These are phyloP conservation scores for Cromileptes altivelis DNA, from an alignment of 2,113 vertebrate genomes.

Conservation along the genomic window DNA sequence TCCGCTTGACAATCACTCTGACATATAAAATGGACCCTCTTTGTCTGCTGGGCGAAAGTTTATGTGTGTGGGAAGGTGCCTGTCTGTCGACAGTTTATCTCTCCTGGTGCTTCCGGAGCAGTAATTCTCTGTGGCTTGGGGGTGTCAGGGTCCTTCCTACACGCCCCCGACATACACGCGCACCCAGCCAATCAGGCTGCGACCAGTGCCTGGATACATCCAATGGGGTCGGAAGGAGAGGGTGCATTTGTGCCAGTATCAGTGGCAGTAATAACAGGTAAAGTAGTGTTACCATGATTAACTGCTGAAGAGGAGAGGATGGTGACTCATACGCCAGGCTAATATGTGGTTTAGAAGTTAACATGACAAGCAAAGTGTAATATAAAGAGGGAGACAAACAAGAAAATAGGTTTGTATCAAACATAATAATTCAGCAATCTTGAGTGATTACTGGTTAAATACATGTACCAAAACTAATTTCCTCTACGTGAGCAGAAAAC, in stretches of 20 bases:
- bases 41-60: slow-evolving; percentile 62
- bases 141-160: slow-evolving; percentile 39
- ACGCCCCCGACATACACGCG: slow-evolving; percentile 12
- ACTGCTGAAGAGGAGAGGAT: slow-evolving; percentile 49
- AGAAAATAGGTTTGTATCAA: neutral
- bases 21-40: slow-evolving; percentile 53
- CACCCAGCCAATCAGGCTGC: slow-evolving; percentile 18
- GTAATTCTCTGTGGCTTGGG: slow-evolving; percentile 60
- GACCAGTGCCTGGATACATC: slow-evolving; percentile 1
- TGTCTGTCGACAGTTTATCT: slow-evolving; percentile 60
- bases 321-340: slow-evolving; percentile 68
- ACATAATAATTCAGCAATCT: slow-evolving; percentile 28
- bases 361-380: slow-evolving; percentile 36
- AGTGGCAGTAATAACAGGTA: slow-evolving; percentile 71
- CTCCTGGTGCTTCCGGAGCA: slow-evolving; percentile 49
- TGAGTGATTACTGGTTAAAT: slow-evolving; percentile 10
- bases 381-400: slow-evolving; percentile 33
- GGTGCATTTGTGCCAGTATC: slow-evolving; percentile 62
- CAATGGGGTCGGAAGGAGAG: slow-evolving; percentile 5
- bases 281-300: slow-evolving; percentile 62
- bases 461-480: slow-evolving; percentile 6
- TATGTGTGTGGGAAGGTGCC: slow-evolving; percentile 65
- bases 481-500: neutral
- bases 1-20: slow-evolving; percentile 51
- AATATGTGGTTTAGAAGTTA: slow-evolving; percentile 52